Base-by-base conservation (phyloP, 1,140 invertebrate species). In the Platyscapa corneri region DNA sequence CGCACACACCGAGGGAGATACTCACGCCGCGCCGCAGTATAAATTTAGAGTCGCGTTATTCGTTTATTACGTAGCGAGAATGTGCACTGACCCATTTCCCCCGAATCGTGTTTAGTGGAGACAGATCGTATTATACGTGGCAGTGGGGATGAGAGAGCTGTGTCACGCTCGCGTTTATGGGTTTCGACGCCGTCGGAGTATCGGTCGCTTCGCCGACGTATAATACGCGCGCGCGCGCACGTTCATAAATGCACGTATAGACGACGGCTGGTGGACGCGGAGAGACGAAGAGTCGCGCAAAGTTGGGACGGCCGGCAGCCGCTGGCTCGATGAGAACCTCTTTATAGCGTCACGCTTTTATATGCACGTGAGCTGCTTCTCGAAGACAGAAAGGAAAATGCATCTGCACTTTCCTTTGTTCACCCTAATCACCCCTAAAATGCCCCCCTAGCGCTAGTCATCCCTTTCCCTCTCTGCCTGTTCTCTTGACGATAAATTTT, bases 41-140 rank as follows among this genome's bases (percentile, higher is more conserved):
- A 75, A 75, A 75, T 75, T 75, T 49, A 75, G 27, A 42, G 39
- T 49, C 39, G 27, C 10, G 72, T 46, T 30, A 49, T 77, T 74
- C 70, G 37, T n/a, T 74, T 56, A 49, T 77, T 30, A 56, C 6
- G n/a, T 20, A 56, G 49, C 75, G 16, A 27, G 75, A 77, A 56
- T 74, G 75, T 56, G 46, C 75, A 56, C 75, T 77, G 75, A 77
- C 75, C 75, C 30, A 56, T 77, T 77, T 77, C 49, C 37, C 46
- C 30, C 14, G 75, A 37, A 53, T 53, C 42, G 39, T 10, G 56
- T 27, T 60, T 60, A 60, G 56, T 10, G 42, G 27, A 32, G 74
- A 53, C 34, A 72, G 67, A 72, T 72, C 32, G 67, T 23, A 32
- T 32, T 74, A 70, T 23, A 70, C 34, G 18, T 23, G 8, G 16